Evolutionary conservation across 2,797 vertebrate genomes (phyloP).

Genomic region (Spizella passerina): DNA sequence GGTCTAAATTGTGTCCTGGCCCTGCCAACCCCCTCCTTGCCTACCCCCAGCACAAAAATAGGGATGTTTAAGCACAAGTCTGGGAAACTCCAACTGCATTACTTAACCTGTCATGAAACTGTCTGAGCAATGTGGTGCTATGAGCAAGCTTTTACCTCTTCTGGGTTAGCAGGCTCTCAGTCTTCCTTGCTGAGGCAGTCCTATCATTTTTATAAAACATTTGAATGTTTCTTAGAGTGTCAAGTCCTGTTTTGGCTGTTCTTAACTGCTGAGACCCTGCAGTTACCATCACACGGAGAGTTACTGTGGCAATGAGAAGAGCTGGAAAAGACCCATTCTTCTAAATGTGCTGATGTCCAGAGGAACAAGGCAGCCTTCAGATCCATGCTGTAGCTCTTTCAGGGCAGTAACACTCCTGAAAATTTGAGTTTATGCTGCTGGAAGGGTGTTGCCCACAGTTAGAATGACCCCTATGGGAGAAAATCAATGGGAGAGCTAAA

Average conservation of each 20-base stretch:
- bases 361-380: neutral
- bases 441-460: neutral
- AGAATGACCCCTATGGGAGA: neutral
- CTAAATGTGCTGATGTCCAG: neutral
- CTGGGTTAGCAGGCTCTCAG: neutral
- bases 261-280: neutral
- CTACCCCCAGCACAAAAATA: neutral
- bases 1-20: neutral
- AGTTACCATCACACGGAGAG: neutral
- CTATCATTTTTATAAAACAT: neutral
- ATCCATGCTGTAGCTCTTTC: neutral
- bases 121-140: neutral
- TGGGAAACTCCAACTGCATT: neutral
- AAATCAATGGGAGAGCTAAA: neutral
- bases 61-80: neutral
- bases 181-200: neutral
- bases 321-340: neutral
- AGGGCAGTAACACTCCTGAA: neutral
- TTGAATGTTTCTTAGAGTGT: neutral
- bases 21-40: neutral
- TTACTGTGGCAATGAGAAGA: neutral
- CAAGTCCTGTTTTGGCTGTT: neutral
- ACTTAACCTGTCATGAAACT: neutral
- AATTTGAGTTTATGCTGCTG: neutral
- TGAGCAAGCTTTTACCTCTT: neutral